Percentiles rank a stretch among this genome's conserved stretches.
These are phyloP conservation scores for Philonicus albiceps DNA, from an alignment of 2,888 invertebrate species.

Conservation along the genomic window DNA sequence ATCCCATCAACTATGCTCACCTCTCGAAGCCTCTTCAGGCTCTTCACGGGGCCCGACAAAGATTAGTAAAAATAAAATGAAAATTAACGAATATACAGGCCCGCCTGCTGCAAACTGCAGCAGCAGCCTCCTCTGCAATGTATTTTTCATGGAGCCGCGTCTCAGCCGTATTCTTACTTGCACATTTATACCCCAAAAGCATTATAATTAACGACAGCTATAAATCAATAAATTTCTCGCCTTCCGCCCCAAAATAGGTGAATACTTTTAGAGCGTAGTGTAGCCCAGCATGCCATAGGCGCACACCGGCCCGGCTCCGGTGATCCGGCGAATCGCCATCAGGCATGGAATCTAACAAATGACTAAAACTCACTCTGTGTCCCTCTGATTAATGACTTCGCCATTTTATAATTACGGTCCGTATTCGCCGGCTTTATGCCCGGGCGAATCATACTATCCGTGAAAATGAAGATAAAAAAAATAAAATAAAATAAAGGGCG, in stretches of 20 bases:
- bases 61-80: slow-evolving; percentile 18
- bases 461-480: slow-evolving; percentile 30
- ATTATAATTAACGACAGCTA: slow-evolving; percentile 46
- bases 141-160: not conserved
- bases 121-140: not conserved
- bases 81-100: not conserved
- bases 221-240: slow-evolving; percentile 48
- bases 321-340: slow-evolving; percentile 39
- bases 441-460: not conserved
- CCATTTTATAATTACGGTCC: slow-evolving; percentile 47
- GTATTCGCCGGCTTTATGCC: not conserved
- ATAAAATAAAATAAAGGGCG: not conserved
- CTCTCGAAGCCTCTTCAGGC: not conserved
- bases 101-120: slow-evolving; percentile 27
- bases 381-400: slow-evolving; percentile 47
- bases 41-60: not conserved
- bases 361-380: slow-evolving; percentile 44
- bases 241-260: slow-evolving; percentile 46
- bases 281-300: not conserved
- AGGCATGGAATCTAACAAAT: slow-evolving; percentile 46
- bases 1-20: slow-evolving; percentile 8
- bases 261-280: slow-evolving; percentile 13
- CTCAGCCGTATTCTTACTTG: not conserved
- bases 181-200: slow-evolving; percentile 31
- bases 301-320: not conserved